Evolutionary conservation across 2,888 invertebrate species (phyloP).

Genomic region (Cheilosia scutellata): DNA sequence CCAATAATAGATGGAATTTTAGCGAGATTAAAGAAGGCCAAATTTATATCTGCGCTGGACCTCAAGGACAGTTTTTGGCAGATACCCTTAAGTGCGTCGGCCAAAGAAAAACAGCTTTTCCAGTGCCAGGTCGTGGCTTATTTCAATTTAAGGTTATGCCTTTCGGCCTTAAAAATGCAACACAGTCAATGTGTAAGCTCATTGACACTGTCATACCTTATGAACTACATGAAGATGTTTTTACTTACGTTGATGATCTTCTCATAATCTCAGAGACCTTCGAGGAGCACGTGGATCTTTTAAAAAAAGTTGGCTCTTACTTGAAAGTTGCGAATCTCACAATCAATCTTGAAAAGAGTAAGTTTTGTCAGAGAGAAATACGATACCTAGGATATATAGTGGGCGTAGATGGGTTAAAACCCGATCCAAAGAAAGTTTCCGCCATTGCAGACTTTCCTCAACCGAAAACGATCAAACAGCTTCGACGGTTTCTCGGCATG

Average conservation of each 20-base stretch:
- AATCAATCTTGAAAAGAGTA: neutral
- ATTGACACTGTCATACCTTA: neutral
- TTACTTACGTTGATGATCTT: neutral
- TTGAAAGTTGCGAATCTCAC: neutral
- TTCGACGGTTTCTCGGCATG: neutral
- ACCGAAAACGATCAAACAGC: conserved; percentile 5
- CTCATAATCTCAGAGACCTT: neutral
- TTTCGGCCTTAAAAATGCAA: neutral
- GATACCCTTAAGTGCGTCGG: neutral
- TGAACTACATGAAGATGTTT: neutral
- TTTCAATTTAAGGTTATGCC: neutral
- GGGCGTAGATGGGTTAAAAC: conserved; percentile 1
- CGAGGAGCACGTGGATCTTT: neutral
- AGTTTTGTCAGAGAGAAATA: conserved; percentile 27
- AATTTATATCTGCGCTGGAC: neutral
- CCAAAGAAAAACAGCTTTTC: neutral
- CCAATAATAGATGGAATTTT: neutral
- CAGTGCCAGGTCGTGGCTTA: neutral
- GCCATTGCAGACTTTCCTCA: conserved; percentile 7
- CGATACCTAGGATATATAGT: conserved; percentile 35
- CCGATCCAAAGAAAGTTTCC: conserved; percentile 7
- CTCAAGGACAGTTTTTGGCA: neutral
- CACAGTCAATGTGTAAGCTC: neutral
- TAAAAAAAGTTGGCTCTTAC: neutral
- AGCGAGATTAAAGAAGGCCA: no score